Evolutionary conservation across 2,797 vertebrate species (phyloP).

Genomic region (Oceanodroma leucorhoa): DNA sequence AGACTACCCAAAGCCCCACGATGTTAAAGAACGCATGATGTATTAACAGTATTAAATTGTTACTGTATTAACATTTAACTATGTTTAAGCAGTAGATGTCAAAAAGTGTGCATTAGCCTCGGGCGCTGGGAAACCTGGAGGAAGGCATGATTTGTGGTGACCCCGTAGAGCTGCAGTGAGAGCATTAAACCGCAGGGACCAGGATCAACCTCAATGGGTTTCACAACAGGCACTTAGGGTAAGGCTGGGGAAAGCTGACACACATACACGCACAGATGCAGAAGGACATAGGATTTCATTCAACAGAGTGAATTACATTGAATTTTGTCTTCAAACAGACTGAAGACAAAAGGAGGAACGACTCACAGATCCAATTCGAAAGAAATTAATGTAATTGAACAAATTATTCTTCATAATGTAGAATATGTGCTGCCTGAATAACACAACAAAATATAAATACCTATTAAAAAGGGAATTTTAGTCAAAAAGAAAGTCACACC

Average conservation of each 20-base stretch:
- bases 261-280: not conserved
- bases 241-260: not conserved
- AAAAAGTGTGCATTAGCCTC: not conserved
- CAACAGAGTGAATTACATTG: not conserved
- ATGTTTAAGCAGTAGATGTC: not conserved
- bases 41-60: not conserved
- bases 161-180: not conserved
- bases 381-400: not conserved
- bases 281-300: not conserved
- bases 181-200: not conserved
- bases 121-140: not conserved
- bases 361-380: not conserved
- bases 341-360: not conserved
- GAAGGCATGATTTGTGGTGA: not conserved
- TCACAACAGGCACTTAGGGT: not conserved
- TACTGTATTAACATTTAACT: not conserved
- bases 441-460: not conserved
- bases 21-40: not conserved
- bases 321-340: not conserved
- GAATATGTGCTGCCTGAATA: not conserved
- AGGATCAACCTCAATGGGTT: not conserved
- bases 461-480: not conserved
- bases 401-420: not conserved
- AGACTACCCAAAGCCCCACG: accelerated
- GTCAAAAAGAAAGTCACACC: not conserved